A percentile compares a stretch with the other conserved stretches of the same genome.
phyloP scores from a whole-genome alignment of 2,888 invertebrate genomes.

The Callimorpha dominula region DNA sequence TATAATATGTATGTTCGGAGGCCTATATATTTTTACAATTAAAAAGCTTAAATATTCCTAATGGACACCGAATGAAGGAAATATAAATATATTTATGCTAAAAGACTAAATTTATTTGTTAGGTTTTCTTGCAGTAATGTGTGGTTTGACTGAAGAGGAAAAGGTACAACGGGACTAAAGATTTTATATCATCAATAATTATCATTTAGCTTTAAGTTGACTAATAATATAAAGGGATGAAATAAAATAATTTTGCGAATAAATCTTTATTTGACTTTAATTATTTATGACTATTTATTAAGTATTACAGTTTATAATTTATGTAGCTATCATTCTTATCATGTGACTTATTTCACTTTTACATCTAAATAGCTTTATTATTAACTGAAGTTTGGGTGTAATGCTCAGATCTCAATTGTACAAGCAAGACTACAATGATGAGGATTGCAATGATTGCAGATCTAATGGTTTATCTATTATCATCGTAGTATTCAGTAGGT shows the following conservation, averaged over 20 bases:
- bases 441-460: no score
- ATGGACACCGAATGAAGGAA: not conserved
- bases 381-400: no score
- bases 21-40: not conserved
- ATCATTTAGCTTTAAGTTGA: not conserved
- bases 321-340: not conserved
- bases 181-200: conserved; percentile 9
- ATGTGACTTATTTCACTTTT: not conserved
- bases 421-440: no score
- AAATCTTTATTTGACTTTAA: conserved; percentile 6
- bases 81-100: not conserved
- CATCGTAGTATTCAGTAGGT: no score
- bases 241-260: conserved; percentile 7
- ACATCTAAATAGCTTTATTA: not conserved
- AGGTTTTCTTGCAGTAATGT: not conserved
- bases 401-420: no score
- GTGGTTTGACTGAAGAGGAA: not conserved
- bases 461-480: no score
- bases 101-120: not conserved
- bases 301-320: not conserved
- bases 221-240: not conserved
- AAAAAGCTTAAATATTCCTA: not conserved
- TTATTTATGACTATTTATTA: not conserved
- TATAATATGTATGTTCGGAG: not conserved
- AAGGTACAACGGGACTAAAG: not conserved